These are phyloP conservation scores for Drosophila orena DNA, from an alignment of 1,140 invertebrate species.

Conservation along the genomic window DNA sequence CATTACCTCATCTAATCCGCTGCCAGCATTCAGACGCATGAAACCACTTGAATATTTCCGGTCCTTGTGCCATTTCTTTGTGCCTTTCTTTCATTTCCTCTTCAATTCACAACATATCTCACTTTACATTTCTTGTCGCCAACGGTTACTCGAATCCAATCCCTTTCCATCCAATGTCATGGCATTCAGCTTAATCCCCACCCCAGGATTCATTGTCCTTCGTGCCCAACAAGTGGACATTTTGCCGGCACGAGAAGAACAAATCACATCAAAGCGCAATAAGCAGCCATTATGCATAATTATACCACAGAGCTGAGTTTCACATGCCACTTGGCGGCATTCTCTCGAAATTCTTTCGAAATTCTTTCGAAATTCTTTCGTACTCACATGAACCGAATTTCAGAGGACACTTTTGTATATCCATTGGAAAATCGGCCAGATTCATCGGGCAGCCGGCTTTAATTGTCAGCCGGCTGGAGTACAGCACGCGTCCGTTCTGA, in stretches of 20 bases:
- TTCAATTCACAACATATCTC: constrained; percentile 34
- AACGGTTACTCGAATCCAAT: constrained; percentile 1
- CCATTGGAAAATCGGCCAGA: constrained; percentile 96
- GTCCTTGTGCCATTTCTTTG: constrained; percentile 25
- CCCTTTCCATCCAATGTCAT: constrained; percentile 52
- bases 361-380: constrained; percentile 9
- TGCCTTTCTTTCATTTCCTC: constrained; percentile 10
- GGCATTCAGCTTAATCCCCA: constrained; percentile 39
- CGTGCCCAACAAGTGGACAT: constrained; percentile 61
- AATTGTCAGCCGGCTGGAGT: constrained; percentile 93
- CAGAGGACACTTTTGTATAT: constrained; percentile 93
- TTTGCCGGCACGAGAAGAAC: constrained; percentile 26
- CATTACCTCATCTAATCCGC: constrained; percentile 21
- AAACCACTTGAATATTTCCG: constrained; percentile 29
- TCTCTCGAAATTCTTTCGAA: constrained; percentile 2
- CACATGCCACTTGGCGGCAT: constrained; percentile 9
- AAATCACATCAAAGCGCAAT: constrained; percentile 69
- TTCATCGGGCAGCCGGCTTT: constrained; percentile 97
- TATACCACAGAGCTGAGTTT: constrained; percentile 44
- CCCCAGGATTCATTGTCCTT: constrained; percentile 21
- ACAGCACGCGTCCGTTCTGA: constrained; percentile 93
- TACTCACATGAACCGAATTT: constrained; percentile 94
- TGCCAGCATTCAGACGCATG: constrained; percentile 31
- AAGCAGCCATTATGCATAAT: constrained; percentile 74
- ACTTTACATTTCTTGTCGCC: constrained; percentile 16